Evolutionary conservation across 2,888 invertebrate genomes (phyloP), one percentile per base, ranked within the genome.

Genomic region (Ferrisia virgata): DNA sequence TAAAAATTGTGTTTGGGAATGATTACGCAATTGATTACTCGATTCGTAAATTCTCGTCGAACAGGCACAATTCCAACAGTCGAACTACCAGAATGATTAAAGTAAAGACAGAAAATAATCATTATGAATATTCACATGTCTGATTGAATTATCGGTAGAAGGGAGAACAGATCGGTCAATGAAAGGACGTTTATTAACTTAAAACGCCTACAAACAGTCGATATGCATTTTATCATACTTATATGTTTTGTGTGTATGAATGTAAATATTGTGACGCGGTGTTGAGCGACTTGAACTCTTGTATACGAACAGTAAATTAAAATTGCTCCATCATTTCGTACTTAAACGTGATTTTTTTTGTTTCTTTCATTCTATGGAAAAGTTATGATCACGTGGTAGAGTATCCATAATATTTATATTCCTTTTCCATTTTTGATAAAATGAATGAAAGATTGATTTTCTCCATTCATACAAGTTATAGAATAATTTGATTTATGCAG

Each of bases 61-160:
- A 72, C 31, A 72, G 33, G n/a, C 18, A 36, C 36, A 36, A 72
- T 72, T 72, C 72, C n/a, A 72, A n/a, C 72, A 72, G 33, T 72
- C 72, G n/a, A 33, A 72, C 72, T 72, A 8, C 33, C 72, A 36
- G 72, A 31, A 72, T 72, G 72, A 64, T 64, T 31, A 31, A 72
- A 28, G 13, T 11, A 72, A 33, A 72, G n/a, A n/a, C n/a, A n/a
- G n/a, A n/a, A n/a, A 72, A 72, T 5, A 22, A 72, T 72, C 31
- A 72, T 72, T 18, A 72, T 72, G 31, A 72, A 72, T 33, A 72
- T 72, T 72, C 72, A 72, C 72, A 36, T 72, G 72, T 72, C 18
- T 72, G 72, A 72, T 72, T 72, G 72, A 72, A 72, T 72, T 64
- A 64, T 72, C 2, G 33, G 72, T 72, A 72, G 72, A 72, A 72